Conservation (phyloP, 2,797 vertebrate genomes). For the Microchirus variegatus region DNA sequence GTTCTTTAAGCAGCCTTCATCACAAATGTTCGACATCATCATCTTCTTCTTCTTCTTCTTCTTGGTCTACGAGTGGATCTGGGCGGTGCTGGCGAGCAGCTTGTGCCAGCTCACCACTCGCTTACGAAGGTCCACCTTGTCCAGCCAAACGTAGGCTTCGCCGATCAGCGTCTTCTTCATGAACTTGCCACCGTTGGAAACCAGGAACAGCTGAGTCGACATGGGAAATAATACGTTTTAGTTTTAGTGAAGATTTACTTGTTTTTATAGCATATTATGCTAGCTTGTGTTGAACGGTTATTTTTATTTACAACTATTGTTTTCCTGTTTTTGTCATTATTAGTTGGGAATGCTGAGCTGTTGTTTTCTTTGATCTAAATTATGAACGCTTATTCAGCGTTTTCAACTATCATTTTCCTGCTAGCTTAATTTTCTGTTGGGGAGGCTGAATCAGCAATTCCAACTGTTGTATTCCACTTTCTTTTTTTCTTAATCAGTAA, state of each 20-base stretch:
- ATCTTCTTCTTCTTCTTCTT: background rate
- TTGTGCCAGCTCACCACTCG: constrained; percentile 99
- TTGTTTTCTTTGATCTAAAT: too few relatives aligned
- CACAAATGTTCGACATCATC: constrained; percentile 9
- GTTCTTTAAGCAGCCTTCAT: background rate
- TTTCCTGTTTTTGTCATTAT: too few relatives aligned
- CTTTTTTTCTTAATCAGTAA: too few relatives aligned
- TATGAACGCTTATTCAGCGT: too few relatives aligned
- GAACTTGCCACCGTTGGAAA: constrained; percentile 98
- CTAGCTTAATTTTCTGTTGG: too few relatives aligned
- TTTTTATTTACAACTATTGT: too few relatives aligned
- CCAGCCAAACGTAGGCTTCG: constrained; percentile 98
- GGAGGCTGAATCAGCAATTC: too few relatives aligned
- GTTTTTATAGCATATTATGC: too few relatives aligned
- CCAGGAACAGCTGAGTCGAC: constrained; percentile 87
- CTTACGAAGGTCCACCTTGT: constrained; percentile 98
- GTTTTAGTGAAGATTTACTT: background rate
- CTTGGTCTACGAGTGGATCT: constrained; percentile 87
- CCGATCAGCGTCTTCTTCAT: constrained; percentile 99
- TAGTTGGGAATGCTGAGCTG: too few relatives aligned
- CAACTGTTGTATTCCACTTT: too few relatives aligned
- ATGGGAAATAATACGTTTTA: background rate
- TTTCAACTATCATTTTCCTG: too few relatives aligned
- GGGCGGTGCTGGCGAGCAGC: constrained; percentile 92
- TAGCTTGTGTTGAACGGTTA: too few relatives aligned